Conservation (phyloP, 1,140 invertebrate genomes). For the Fopius arisanus region DNA sequence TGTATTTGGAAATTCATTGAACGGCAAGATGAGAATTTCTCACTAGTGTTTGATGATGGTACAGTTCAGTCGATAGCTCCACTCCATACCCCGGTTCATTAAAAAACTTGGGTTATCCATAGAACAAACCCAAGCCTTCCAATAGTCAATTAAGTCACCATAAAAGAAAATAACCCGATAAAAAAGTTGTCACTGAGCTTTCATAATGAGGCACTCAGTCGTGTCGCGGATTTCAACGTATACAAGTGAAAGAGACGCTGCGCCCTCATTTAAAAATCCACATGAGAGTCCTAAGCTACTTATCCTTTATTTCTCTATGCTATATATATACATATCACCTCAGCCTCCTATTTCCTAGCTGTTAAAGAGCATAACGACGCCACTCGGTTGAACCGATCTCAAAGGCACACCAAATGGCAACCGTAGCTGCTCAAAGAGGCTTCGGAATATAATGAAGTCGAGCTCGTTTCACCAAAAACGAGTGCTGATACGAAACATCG, state of each 20-base stretch:
- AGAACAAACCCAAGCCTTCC: no score
- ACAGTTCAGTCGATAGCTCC: no score
- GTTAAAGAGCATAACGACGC: slow-evolving; percentile 31
- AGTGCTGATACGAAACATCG: neutral
- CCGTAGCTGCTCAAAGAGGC: slow-evolving; percentile 27
- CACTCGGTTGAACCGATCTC: slow-evolving; percentile 20
- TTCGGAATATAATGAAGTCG: slow-evolving; percentile 31
- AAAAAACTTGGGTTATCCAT: no score
- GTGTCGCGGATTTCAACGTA: neutral
- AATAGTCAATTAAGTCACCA: neutral
- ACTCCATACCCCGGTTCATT: no score
- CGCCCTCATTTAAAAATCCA: neutral
- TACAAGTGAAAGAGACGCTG: neutral
- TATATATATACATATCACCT: neutral
- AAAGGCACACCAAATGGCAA: slow-evolving; percentile 31
- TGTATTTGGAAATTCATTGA: no score
- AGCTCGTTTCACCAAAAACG: neutral
- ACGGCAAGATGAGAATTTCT: no score
- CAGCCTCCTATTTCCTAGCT: slow-evolving; percentile 5
- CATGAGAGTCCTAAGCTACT: neutral
- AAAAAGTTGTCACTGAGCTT: neutral
- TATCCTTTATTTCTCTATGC: neutral
- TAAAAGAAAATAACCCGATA: neutral
- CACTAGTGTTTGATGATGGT: no score
- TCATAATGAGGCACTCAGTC: slow-evolving; percentile 8